Conservation (phyloP, 2,888 invertebrate species). For the Dasysyrphus tricinctus region DNA sequence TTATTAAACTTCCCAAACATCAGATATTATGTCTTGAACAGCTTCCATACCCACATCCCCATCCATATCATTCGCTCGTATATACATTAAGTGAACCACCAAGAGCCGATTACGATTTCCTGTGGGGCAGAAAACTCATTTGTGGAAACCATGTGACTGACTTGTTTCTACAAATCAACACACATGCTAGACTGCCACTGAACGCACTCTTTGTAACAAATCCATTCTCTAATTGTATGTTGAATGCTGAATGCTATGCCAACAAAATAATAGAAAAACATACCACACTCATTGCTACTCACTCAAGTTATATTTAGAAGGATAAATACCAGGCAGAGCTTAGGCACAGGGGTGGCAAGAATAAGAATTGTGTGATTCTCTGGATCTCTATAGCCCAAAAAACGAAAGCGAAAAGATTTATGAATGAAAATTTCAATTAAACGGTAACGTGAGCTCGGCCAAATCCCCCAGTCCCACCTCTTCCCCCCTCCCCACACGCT, state of each 20-base stretch:
- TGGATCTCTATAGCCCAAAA: not conserved
- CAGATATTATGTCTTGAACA: not conserved
- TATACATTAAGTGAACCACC: constrained; percentile 43
- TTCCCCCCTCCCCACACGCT: too few relatives aligned
- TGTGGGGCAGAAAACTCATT: constrained; percentile 60
- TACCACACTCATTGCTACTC: not conserved
- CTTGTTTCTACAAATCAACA: constrained; percentile 35
- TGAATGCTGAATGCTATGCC: constrained; percentile 16
- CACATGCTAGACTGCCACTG: constrained; percentile 3
- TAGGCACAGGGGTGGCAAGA: not conserved
- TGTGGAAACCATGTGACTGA: constrained; percentile 47
- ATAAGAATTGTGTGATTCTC: not conserved
- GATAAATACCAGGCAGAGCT: not conserved
- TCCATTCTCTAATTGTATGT: constrained; percentile 56
- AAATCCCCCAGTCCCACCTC: not conserved
- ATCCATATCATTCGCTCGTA: not conserved
- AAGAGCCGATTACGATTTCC: constrained; percentile 48
- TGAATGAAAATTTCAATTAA: constrained; percentile 67
- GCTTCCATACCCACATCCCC: not conserved
- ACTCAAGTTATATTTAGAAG: constrained; percentile 1
- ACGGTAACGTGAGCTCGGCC: constrained; percentile 45
- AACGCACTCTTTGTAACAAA: constrained; percentile 57
- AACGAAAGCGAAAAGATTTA: constrained; percentile 25
- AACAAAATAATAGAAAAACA: not conserved
- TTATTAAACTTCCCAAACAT: constrained; percentile 41